Evolutionary conservation across 2,797 vertebrate genomes (phyloP), one percentile per base, ranked within the genome.

Genomic region (Brachyalestes nurse): DNA sequence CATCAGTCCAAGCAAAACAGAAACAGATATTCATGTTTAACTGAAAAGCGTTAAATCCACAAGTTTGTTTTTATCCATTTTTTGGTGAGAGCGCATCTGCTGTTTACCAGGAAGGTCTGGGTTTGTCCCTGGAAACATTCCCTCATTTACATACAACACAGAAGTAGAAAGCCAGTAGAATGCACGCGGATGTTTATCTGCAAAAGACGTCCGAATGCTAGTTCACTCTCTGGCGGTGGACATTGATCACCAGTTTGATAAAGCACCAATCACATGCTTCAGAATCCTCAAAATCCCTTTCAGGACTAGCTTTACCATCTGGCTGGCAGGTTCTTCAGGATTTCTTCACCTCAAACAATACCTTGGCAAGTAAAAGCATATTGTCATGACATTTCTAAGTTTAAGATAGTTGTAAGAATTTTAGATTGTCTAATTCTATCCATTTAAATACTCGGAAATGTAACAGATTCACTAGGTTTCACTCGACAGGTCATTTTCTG

Each of bases 81-180:
- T 94, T 93, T 92, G 17, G 13, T 17, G 28, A 0, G 28, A 21
- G 61, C 58, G 51, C 38, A 64, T 25, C 78, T 42, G 58, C 45
- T 77, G 81, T 79, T 83, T 81, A 82, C 78, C 64, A 45, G 40
- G 23, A 72, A 55, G 53, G 28, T 77, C 77, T 53, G 76, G 53
- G 28, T 77, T 79, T 53, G 76, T 82, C 78, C 62, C 58, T 72
- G 71, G 64, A 85, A 84, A 78, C 65, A 66, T 58, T 38, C 34
- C 57, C 72, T 83, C 49, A 72, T 81, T 87, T 82, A 70, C 45
- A 80, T 84, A 65, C 28, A 51, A 61, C 72, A 62, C 40, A 49
- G 51, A 76, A 75, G 14, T 7, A 34, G 8, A 28, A 80, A 67
- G 55, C 55, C 23, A 72, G 10, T 47, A 82, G 69, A 69, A 62